Percentiles rank a stretch among this genome's conserved stretches.
Evolutionary conservation across 1,140 invertebrate genomes (phyloP).

Genomic region (Cryptotermes secundus): DNA sequence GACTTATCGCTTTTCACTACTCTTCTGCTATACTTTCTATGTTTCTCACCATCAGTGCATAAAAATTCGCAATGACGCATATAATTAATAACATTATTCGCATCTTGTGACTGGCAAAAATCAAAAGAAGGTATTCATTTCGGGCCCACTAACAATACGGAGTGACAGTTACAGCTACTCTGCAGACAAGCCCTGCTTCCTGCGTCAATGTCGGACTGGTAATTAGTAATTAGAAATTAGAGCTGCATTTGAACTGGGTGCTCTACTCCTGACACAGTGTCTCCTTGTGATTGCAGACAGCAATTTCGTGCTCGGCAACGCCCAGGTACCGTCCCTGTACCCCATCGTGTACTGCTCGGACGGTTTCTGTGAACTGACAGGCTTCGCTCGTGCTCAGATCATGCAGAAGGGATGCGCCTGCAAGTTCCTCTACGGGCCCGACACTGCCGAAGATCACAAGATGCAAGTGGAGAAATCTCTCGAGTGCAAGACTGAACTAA

Average conservation of each 20-base stretch:
- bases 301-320: slow-evolving; percentile 97
- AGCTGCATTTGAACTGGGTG: slow-evolving; percentile 22
- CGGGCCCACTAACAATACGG: too few relatives aligned
- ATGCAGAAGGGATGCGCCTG: slow-evolving; percentile 97
- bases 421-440: slow-evolving; percentile 90
- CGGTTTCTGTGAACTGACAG: slow-evolving; percentile 96
- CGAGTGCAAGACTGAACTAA: slow-evolving; percentile 86
- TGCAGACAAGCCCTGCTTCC: too few relatives aligned
- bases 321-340: slow-evolving; percentile 83
- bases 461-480: slow-evolving; percentile 85
- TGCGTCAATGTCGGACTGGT: too few relatives aligned
- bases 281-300: slow-evolving; percentile 71
- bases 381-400: slow-evolving; percentile 89
- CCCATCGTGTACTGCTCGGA: slow-evolving; percentile 98
- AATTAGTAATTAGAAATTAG: too few relatives aligned
- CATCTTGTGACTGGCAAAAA: too few relatives aligned
- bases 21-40: too few relatives aligned
- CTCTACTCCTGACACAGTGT: background rate
- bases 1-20: too few relatives aligned
- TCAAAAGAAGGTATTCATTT: too few relatives aligned
- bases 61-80: too few relatives aligned
- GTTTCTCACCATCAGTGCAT: too few relatives aligned
- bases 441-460: slow-evolving; percentile 87
- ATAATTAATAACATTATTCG: too few relatives aligned
- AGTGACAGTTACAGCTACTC: too few relatives aligned